A percentile compares a stretch with the other conserved stretches of the same genome.
phyloP scores from a whole-genome alignment of 1,140 invertebrate species.

The Idris sp. region DNA sequence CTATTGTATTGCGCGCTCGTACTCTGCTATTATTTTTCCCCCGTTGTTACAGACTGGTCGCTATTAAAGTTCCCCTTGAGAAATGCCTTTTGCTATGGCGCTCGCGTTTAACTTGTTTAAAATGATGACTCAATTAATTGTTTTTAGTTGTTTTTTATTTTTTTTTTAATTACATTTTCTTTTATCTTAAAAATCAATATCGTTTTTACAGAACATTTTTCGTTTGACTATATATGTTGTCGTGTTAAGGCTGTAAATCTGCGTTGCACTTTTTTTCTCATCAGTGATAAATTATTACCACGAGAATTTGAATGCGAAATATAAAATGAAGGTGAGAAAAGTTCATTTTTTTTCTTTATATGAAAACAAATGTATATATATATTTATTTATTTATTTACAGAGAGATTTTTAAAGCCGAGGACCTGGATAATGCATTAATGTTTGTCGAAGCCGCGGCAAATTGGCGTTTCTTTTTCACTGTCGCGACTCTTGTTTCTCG shows the following conservation, averaged over 20 bases:
- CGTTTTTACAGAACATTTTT: too few species aligned
- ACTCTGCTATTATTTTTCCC: conserved; percentile 68
- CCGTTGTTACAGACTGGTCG: conserved; percentile 56
- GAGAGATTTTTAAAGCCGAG: too few species aligned
- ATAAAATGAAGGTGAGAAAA: conserved; percentile 50
- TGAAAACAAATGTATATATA: too few species aligned
- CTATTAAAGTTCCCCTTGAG: conserved; percentile 66
- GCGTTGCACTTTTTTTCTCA: conserved; percentile 13
- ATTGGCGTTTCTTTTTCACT: conserved; percentile 64
- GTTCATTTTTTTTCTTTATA: too few species aligned
- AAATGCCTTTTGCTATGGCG: conserved; percentile 55
- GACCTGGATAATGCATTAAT: conserved; percentile 68
- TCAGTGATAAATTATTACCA: conserved; percentile 48
- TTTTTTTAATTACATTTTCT: too few species aligned
- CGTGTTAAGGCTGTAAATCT: conserved; percentile 51
- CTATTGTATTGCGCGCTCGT: conserved; percentile 64
- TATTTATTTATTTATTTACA: too few species aligned
- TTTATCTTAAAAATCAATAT: too few species aligned
- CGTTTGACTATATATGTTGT: too few species aligned
- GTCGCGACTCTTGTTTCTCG: conserved; percentile 67
- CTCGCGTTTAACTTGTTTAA: too few species aligned
- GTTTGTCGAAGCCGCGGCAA: conserved; percentile 61
- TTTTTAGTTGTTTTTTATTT: too few species aligned
- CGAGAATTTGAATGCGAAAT: conserved; percentile 43
- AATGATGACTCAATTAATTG: too few species aligned